These are phyloP conservation scores for Chionoecetes opilio DNA, from an alignment of 1,140 invertebrate genomes.

Conservation along the genomic window DNA sequence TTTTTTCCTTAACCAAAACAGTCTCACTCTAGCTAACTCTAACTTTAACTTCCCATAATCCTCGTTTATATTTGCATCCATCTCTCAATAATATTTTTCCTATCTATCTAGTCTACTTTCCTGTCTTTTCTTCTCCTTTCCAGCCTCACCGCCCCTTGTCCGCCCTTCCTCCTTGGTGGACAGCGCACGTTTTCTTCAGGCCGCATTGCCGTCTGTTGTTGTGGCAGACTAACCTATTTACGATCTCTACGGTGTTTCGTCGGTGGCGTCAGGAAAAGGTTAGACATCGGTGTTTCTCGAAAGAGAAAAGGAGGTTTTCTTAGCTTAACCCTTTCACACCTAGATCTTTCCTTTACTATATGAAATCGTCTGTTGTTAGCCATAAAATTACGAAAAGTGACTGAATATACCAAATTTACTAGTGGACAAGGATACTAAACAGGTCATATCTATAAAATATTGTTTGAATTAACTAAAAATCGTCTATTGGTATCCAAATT, in stretches of 20 bases:
- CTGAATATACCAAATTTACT: no score
- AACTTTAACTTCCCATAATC: not conserved
- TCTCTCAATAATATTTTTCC: not conserved
- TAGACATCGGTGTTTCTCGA: not conserved
- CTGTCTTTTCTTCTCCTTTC: not conserved
- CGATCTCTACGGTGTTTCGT: constrained; percentile 11
- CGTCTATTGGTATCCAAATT: no score
- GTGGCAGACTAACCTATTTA: not conserved
- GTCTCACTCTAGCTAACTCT: not conserved
- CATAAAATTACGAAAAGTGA: no score
- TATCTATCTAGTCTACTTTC: not conserved
- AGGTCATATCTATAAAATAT: no score
- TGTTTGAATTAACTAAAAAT: no score
- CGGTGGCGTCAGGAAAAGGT: not conserved
- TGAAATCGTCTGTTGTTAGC: no score
- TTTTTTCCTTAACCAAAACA: no score
- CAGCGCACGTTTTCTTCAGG: not conserved
- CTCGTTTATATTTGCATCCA: not conserved
- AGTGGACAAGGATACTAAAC: no score
- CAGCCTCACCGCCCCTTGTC: not conserved
- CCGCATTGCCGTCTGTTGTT: not conserved
- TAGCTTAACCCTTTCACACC: no score
- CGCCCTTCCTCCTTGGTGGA: not conserved
- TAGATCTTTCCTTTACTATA: no score
- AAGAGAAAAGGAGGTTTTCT: not conserved